Percentiles rank a stretch among this genome's conserved stretches.
These are phyloP conservation scores for Plagiodera versicolora DNA, from an alignment of 2,888 invertebrate species.

Conservation along the genomic window DNA sequence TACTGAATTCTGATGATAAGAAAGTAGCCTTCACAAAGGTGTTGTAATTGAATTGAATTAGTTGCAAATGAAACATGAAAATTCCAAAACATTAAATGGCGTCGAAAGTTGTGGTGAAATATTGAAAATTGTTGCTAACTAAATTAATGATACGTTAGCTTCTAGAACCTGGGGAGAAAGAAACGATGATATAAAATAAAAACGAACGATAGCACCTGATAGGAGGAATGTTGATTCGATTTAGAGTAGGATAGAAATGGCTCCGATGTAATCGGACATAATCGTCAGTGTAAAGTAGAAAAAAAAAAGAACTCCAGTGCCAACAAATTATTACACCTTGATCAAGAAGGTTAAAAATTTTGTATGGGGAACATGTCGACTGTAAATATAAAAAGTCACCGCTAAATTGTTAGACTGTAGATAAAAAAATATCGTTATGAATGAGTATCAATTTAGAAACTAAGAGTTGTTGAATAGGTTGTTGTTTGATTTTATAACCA, in stretches of 20 bases:
- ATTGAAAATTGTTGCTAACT: background rate
- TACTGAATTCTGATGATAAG: too few species aligned
- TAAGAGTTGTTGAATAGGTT: constrained; percentile 28
- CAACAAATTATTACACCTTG: background rate
- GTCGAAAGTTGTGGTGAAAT: too few species aligned
- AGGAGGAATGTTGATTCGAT: background rate
- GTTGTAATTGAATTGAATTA: too few species aligned
- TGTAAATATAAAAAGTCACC: constrained; percentile 23
- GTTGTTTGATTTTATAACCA: constrained; percentile 32
- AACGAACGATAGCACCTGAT: background rate
- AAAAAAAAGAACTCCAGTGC: too few species aligned
- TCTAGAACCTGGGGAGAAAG: background rate
- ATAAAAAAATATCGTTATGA: constrained; percentile 25
- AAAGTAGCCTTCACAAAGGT: too few species aligned
- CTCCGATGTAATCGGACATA: too few species aligned
- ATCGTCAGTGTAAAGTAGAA: too few species aligned
- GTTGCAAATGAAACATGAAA: too few species aligned
- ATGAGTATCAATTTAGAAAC: constrained; percentile 23
- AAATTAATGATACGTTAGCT: background rate
- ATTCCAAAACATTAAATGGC: too few species aligned
- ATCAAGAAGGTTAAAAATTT: constrained; percentile 11
- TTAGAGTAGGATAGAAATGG: background rate
- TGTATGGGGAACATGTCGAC: constrained; percentile 23
- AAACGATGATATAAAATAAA: background rate
- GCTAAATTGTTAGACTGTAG: constrained; percentile 26